Conservation (phyloP, 1,140 invertebrate genomes). For the Rhagoletis pomonella region DNA sequence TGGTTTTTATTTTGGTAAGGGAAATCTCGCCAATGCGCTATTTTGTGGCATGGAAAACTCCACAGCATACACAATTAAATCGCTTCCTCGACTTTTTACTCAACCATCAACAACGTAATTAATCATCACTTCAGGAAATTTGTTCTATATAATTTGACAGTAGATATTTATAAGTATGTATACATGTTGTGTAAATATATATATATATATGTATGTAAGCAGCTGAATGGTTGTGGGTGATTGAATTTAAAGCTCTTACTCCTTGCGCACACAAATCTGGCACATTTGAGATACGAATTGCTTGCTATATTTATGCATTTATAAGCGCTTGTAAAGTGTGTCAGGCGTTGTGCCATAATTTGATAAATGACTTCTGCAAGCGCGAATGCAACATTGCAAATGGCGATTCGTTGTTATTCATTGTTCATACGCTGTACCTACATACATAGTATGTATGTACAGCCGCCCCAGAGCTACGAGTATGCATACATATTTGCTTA, state of each 20-base stretch:
- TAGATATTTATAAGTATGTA: not conserved
- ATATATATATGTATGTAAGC: not conserved
- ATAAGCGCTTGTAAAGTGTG: constrained; percentile 25
- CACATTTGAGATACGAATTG: constrained; percentile 26
- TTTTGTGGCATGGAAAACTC: not conserved
- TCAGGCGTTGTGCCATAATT: constrained; percentile 37
- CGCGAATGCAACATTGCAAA: constrained; percentile 44
- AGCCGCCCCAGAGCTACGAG: too few species aligned
- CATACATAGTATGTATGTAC: not conserved
- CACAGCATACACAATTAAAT: not conserved
- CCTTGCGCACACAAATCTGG: constrained; percentile 30
- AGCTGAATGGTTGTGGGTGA: constrained; percentile 16
- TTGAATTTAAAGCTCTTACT: constrained; percentile 18
- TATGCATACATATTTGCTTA: too few species aligned
- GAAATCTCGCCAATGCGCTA: not conserved
- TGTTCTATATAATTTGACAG: not conserved
- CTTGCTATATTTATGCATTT: not conserved
- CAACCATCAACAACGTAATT: constrained; percentile 19
- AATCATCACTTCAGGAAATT: not conserved
- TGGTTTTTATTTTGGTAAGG: not conserved
- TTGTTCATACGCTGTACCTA: not conserved
- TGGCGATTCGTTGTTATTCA: constrained; percentile 21
- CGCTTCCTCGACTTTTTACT: not conserved
- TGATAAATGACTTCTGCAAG: constrained; percentile 42
- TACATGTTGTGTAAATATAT: not conserved